Evolutionary conservation across 2,113 vertebrate genomes (phyloP), one percentile per base, ranked within the genome.

Genomic region (Corydoras sp.): DNA sequence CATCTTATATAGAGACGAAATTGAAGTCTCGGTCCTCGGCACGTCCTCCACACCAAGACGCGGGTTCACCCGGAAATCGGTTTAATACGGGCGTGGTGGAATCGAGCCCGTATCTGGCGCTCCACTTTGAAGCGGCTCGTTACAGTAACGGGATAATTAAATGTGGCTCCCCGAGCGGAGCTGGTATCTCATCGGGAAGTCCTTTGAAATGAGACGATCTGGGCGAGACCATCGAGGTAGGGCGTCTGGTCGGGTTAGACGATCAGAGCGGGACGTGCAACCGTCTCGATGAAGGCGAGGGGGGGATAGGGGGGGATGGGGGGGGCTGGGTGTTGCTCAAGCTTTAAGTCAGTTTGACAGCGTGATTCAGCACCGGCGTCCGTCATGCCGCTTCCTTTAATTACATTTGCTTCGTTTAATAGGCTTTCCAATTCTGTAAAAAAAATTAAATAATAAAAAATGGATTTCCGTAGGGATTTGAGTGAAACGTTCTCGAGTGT

Each of bases 401-500:
- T 77, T 80, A 66, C 62, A 65, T 78, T 74, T 65, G 48, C 48
- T 67, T 69, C 71, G 64, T 79, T 73, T 78, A 76, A 78, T 56
- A 56, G 65, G 58, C 78, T 72, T n/a, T 49, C 61, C 53, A 64
- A 11, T 48, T 53, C 58, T 71, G 58, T 51, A 49, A 31, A 68
- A 65, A 63, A 74, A 10, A 15, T 24, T 24, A 24, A 24, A 24
- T 24, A 24, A 24, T 24, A 10, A 3, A 48, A 15, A 60, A 4
- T 51, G 62, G 35, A 71, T 71, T 70, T 61, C 30, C 32, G 4
- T 69, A 32, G 55, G 68, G 43, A 68, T 68, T 65, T 69, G 66
- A 58, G 59, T 68, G 50, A 43, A 69, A 61, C 68, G 66, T 71
- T 30, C 65, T 50, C 56, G 31, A 54, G 60, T 58, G 65, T 75